Evolutionary conservation across 2,888 invertebrate species (phyloP), one percentile per base, ranked within the genome.

Genomic region (Drosophila multiciliata): DNA sequence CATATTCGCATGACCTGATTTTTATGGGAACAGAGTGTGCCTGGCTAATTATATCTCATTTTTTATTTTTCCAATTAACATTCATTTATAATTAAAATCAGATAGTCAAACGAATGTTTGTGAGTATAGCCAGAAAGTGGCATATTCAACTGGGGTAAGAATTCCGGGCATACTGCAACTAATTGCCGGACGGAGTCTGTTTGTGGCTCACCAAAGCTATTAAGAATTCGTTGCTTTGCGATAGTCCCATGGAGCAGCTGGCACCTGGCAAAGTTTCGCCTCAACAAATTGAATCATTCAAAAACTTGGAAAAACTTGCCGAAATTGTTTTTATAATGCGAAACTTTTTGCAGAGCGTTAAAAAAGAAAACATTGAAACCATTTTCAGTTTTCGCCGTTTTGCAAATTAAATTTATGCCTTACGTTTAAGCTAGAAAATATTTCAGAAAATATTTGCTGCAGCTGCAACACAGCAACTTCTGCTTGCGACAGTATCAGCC

Each of bases 321-420:
- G 48, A 87, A 87, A 85, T 85, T 85, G 85, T 83, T 85, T 85
- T 86, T 82, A 83, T 83, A 85, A 85, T 87, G 80, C 61, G 54
- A 70, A 87, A 79, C 82, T 84, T 79, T 77, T 40, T 53, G 48
- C 82, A 83, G 71, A 73, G 71, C 73, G 65, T 55, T 49, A 71
- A 64, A 52, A 45, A 52, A 26, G 58, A 45, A 40, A 36, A 17
- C 38, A 61, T 26, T 33, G 55, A 73, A 66, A 66, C 59, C 53
- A 68, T 69, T 78, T 73, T 60, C 68, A 40, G 59, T 69, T 59
- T 73, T 53, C 42, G 62, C 48, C 36, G 52, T 36, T 53, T 36
- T 53, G 64, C 59, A 76, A 82, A 84, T 83, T 78, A 79, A 85
- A 85, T 85, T 87, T 72, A 71, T 66, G 70, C 68, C 45, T 55